Percentiles rank a stretch among this genome's conserved stretches.
phyloP scores from a whole-genome alignment of 2,797 vertebrate species.

The Tenualosa ilisha region DNA sequence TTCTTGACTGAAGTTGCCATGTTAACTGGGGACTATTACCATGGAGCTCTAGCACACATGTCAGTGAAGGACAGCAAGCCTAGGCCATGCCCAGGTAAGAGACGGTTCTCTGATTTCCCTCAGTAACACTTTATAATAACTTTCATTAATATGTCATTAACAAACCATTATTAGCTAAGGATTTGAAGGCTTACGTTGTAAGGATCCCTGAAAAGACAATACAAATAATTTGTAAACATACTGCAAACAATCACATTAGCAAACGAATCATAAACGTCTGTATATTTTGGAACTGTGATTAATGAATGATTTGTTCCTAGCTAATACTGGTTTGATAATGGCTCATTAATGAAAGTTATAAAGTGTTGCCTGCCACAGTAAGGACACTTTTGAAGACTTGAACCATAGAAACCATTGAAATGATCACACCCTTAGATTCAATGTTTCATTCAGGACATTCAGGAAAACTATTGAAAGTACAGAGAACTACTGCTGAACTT shows the following conservation, averaged over 20 bases:
- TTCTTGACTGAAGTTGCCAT: neutral
- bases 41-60: conserved; percentile 59
- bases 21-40: neutral
- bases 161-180: too few species aligned
- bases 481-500: neutral
- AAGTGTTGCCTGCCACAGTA: neutral
- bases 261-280: too few species aligned
- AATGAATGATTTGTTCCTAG: too few species aligned
- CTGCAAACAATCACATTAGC: too few species aligned
- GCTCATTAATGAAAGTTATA: too few species aligned
- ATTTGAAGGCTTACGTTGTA: too few species aligned
- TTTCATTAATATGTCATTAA: too few species aligned
- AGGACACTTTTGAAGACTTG: neutral
- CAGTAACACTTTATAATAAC: too few species aligned
- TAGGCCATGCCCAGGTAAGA: neutral
- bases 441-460: neutral
- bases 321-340: too few species aligned
- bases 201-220: too few species aligned
- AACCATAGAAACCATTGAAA: neutral
- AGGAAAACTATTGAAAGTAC: neutral
- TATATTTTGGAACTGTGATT: too few species aligned
- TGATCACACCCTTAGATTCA: neutral
- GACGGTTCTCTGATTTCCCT: neutral
- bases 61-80: neutral
- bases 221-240: too few species aligned